Conservation (phyloP, 2,113 vertebrate species). For the Pseudorasbora parva region DNA sequence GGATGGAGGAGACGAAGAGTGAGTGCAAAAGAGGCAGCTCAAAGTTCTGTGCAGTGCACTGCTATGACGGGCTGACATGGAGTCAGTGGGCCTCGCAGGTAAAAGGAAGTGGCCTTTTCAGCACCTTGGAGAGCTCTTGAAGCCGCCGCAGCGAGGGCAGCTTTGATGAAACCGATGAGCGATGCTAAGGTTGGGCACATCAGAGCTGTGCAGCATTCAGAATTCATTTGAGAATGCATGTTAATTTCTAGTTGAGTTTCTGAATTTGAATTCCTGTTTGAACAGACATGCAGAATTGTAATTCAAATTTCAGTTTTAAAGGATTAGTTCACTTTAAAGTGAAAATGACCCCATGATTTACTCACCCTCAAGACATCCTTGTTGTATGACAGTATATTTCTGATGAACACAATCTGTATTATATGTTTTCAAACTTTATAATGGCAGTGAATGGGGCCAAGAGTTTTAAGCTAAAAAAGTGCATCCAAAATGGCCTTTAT, state of each 20-base stretch:
- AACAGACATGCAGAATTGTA: not conserved
- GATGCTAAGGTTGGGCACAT: constrained; percentile 9
- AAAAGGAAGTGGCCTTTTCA: constrained; percentile 43
- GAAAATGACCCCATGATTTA: too few species aligned
- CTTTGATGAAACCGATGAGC: constrained; percentile 30
- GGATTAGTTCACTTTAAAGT: too few species aligned
- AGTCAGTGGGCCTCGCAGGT: constrained; percentile 40
- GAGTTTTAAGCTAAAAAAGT: too few species aligned
- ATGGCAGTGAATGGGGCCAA: too few species aligned
- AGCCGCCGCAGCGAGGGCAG: not conserved
- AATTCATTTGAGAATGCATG: not conserved
- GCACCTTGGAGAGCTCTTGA: constrained; percentile 58
- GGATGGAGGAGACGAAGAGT: constrained; percentile 21
- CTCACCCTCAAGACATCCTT: too few species aligned
- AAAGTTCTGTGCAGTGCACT: not conserved
- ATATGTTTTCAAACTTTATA: too few species aligned
- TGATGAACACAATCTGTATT: too few species aligned
- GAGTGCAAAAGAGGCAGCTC: constrained; percentile 21
- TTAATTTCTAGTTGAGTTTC: not conserved
- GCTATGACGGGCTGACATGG: not conserved
- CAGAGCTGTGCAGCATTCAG: not conserved
- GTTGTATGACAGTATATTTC: too few species aligned
- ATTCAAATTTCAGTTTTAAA: not conserved
- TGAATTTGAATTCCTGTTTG: not conserved
- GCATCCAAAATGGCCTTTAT: too few species aligned